Conservation (phyloP, 2,113 vertebrate species). For the Recurvirostra avosetta region DNA sequence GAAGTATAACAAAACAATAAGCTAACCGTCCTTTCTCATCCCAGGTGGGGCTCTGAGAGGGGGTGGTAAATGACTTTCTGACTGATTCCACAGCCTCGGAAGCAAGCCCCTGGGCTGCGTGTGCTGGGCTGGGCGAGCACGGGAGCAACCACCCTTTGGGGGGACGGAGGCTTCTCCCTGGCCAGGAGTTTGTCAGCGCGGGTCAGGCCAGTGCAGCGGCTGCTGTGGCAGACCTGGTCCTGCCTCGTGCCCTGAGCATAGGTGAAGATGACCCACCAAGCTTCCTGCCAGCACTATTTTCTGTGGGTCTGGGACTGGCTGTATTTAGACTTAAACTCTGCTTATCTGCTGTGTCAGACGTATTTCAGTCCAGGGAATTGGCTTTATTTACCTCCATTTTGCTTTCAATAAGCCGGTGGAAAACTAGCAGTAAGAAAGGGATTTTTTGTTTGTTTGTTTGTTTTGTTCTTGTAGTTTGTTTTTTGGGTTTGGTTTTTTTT, state of each 20-base stretch:
- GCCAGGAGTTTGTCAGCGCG: accelerated
- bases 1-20: neutral
- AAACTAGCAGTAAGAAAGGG: neutral
- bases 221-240: neutral
- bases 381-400: neutral
- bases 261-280: neutral
- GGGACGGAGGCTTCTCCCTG: neutral
- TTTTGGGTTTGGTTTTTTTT: too few relatives aligned
- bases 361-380: neutral
- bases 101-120: neutral
- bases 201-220: neutral
- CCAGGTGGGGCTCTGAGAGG: neutral
- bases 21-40: accelerated
- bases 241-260: neutral
- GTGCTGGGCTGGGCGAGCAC: neutral
- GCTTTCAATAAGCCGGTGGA: neutral
- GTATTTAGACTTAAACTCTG: neutral
- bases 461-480: neutral
- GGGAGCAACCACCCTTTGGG: neutral
- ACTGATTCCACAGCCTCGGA: neutral
- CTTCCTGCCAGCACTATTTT: neutral
- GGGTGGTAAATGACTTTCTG: neutral
- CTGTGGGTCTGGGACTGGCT: neutral
- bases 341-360: neutral
- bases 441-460: too few relatives aligned